Base-by-base conservation (phyloP, 2,888 invertebrate genomes). In the Teinopalpus imperialis region DNA sequence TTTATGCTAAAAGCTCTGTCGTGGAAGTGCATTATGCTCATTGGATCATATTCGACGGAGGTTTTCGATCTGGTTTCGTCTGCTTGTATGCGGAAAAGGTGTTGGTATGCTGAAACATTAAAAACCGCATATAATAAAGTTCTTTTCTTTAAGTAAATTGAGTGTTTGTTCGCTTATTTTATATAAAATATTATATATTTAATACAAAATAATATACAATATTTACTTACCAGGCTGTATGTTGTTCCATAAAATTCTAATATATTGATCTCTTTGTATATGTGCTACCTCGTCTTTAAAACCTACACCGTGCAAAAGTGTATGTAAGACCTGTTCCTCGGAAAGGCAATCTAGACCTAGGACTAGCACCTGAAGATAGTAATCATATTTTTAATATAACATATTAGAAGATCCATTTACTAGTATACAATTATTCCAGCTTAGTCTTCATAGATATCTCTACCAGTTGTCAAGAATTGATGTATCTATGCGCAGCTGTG, bases 21-120 rank as follows among this genome's bases (percentile, higher is more conserved):
- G 44, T 80, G 77, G 58, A 85, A 86, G 18, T 86, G 83, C 83
- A 86, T 83, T 5, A 82, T 48, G 46, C 85, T 86, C 58, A 66
- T 54, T 0, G 81, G 73, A 40, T 86, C 83, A 41, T 83, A 86
- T 45, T 85, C 82, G 2, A 68, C 60, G 7, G 66, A 6, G n/a
- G 29, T 21, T 24, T 57, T 61, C 21, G 56, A 39, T 1, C 45
- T 37, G 1, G 30, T 8, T 0, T 59, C 56, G 0, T 49, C 45
- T 1, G 31, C 20, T 26, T 56, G 58, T 1, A 70, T 56, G 3
- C 55, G 56, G 48, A 72, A 83, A 13, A 82, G 53, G 1, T 54
- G 26, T 1, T 67, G 71, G 46, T 76, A 76, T 35, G 57, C 83
- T 83, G 52, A 1, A 48, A 48, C 4, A 14, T 30, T 12, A 8